These are phyloP conservation scores for Noctua pronuba DNA, from an alignment of 2,888 invertebrate genomes.

Conservation along the genomic window DNA sequence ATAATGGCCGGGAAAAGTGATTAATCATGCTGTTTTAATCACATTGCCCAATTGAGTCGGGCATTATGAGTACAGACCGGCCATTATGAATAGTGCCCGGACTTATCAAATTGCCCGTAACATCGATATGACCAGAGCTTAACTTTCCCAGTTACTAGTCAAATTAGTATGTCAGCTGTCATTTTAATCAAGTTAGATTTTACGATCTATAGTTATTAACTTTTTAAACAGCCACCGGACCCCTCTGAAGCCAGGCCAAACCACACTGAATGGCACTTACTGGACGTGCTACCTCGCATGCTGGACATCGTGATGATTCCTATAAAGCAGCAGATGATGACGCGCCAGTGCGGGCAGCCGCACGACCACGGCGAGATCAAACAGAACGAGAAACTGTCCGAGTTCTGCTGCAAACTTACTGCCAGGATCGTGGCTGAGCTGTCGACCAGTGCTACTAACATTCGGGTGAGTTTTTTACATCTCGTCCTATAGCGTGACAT, in stretches of 20 bases:
- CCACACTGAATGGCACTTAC: slow-evolving; percentile 91
- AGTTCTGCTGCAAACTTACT: slow-evolving; percentile 94
- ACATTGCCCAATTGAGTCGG: too few species aligned
- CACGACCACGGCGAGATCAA: slow-evolving; percentile 89
- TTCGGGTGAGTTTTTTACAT: slow-evolving; percentile 73
- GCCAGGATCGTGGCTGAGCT: slow-evolving; percentile 97
- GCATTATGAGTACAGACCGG: too few species aligned
- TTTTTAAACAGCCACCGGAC: slow-evolving; percentile 72
- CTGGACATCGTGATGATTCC: slow-evolving; percentile 95
- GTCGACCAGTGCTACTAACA: slow-evolving; percentile 83
- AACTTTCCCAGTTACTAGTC: not conserved
- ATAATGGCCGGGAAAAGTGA: too few species aligned
- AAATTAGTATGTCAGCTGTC: not conserved
- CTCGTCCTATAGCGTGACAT: not conserved
- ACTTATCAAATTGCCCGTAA: too few species aligned
- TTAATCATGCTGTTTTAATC: too few species aligned
- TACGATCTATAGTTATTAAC: not conserved
- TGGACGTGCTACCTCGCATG: slow-evolving; percentile 95
- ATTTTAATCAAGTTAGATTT: not conserved
- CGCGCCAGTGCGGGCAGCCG: slow-evolving; percentile 85
- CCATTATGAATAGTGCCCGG: too few species aligned
- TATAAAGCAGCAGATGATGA: slow-evolving; percentile 90
- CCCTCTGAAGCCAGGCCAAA: slow-evolving; percentile 70
- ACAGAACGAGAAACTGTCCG: slow-evolving; percentile 90
- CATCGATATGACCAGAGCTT: not conserved